These are phyloP conservation scores for Halocaridina rubra DNA, from an alignment of 2,888 invertebrate genomes.

Conservation along the genomic window DNA sequence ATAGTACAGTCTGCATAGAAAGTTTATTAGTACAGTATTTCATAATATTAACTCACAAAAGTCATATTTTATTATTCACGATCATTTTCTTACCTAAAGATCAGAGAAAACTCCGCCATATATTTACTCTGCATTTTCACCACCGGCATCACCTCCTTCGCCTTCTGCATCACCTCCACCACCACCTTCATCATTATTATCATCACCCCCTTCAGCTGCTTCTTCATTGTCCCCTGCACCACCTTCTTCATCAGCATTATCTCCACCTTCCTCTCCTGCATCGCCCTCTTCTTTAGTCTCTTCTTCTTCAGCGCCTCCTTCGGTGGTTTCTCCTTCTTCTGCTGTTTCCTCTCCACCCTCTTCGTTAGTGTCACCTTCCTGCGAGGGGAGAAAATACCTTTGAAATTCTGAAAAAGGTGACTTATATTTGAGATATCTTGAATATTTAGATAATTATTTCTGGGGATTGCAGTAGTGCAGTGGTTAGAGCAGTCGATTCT, in stretches of 20 bases:
- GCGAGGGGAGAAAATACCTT: too few species aligned
- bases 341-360: background rate
- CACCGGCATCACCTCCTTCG: background rate
- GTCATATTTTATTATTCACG: too few species aligned
- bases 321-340: background rate
- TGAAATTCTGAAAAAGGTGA: too few species aligned
- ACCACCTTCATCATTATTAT: background rate
- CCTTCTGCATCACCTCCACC: background rate
- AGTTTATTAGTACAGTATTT: too few species aligned
- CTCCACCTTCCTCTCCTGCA: background rate
- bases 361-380: background rate
- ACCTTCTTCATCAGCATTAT: background rate
- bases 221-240: background rate
- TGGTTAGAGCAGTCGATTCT: too few species aligned
- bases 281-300: background rate
- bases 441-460: too few species aligned
- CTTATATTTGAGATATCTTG: too few species aligned
- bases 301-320: background rate
- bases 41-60: too few species aligned
- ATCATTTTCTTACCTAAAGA: too few species aligned
- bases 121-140: background rate
- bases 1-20: too few species aligned
- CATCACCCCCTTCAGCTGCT: background rate
- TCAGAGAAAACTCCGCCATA: too few species aligned
- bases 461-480: too few species aligned